Evolutionary conservation across 2,113 vertebrate species (phyloP).

Genomic region (Sus scrofa): DNA sequence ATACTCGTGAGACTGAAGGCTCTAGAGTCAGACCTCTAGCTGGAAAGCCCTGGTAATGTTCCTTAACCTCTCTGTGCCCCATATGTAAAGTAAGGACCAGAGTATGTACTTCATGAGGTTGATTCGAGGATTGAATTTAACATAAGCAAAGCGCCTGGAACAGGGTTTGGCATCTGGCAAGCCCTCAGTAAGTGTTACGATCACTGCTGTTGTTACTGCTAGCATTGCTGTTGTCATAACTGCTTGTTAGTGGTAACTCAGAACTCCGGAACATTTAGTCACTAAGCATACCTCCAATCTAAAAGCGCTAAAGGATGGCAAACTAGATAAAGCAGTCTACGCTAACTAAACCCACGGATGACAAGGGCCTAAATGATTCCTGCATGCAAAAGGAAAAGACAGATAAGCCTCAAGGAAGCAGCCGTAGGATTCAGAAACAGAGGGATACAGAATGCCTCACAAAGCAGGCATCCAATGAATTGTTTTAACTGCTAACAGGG

Average conservation of each 20-base stretch:
- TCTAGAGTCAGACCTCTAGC: conserved; percentile 2
- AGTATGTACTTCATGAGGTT: not conserved
- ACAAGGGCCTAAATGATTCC: not conserved
- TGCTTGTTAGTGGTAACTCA: not conserved
- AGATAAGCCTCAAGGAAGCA: not conserved
- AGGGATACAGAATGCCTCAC: not conserved
- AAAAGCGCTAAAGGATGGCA: not conserved
- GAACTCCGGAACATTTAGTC: not conserved
- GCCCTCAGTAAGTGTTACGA: not conserved
- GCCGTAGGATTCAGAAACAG: conserved; percentile 1
- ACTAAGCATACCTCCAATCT: not conserved
- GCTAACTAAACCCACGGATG: not conserved
- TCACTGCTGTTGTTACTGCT: not conserved
- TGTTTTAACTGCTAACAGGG: not conserved
- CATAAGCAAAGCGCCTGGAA: not conserved
- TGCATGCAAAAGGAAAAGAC: not conserved
- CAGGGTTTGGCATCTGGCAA: not conserved
- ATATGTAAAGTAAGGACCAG: not conserved
- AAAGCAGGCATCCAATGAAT: not conserved
- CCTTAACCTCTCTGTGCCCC: conserved; percentile 29
- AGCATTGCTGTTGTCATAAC: not conserved
- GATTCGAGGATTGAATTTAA: not conserved
- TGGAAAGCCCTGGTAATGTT: not conserved
- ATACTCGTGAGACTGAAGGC: not conserved
- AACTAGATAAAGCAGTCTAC: not conserved